Evolutionary conservation across 2,113 vertebrate genomes (phyloP), one percentile per base, ranked within the genome.

Genomic region (Ceyx margarethae): DNA sequence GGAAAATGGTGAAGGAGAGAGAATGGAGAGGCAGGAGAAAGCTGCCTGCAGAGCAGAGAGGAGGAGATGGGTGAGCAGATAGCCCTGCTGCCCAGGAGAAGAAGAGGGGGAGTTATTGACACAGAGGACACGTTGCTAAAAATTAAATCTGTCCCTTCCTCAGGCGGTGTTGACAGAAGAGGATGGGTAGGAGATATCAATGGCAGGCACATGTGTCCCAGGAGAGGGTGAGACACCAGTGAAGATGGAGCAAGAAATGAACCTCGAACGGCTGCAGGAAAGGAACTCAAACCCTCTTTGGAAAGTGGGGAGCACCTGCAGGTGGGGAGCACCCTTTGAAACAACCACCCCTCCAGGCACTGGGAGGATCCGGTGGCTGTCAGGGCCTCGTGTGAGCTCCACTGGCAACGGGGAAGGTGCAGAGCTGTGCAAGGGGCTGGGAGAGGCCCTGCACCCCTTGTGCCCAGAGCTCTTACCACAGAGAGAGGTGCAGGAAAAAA

Each of bases 81-180:
- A 90, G 75, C 17, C 43, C 19, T 45, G 82, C 53, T 7, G 7
- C 77, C 64, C 75, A 72, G 75, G 60, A 91, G 77, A 62, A 48
- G 40, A 76, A 0, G 29, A 89, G 85, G 64, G 93, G 92, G 89
- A 72, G 91, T 90, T 94, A 93, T 46, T 95, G 89, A 95, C 91
- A 93, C 42, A 76, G 69, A 82, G 87, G 77, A 94, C 80, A 94
- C 5, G 0, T 35, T 88, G 90, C 78, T 93, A 95, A 95, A 96
- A 90, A 94, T 96, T 81, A 89, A 95, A 93, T 94, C 89, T 93
- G 69, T 95, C 87, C 91, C 71, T 95, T 94, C 62, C 92, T 94
- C 85, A 86, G 94, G 80, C 62, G 72, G 90, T 96, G 94, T 94
- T 96, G 94, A 94, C 91, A 94, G 95, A 97, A 93, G 92, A 94